phyloP scores from a whole-genome alignment of 1,140 invertebrate genomes.

The Linepithema humile region DNA sequence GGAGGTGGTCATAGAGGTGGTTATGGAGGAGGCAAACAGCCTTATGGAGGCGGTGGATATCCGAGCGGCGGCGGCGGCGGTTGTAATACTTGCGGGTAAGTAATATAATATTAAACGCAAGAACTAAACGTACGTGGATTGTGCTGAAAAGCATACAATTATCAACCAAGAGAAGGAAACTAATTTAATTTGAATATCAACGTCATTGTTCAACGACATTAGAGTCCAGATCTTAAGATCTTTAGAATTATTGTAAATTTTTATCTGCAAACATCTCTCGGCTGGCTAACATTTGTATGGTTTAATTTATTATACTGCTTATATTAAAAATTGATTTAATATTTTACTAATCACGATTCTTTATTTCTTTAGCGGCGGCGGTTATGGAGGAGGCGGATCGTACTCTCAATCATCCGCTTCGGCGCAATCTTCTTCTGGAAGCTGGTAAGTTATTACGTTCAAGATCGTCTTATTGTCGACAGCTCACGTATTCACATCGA shows the following conservation, averaged over 20 bases:
- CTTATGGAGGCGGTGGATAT: constrained; percentile 37
- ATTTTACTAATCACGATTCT: constrained; percentile 6
- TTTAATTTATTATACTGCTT: too few relatives aligned
- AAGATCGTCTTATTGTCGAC: not conserved
- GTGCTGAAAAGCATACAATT: not conserved
- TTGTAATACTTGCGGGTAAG: constrained; percentile 41
- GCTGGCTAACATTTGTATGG: not conserved
- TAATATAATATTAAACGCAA: not conserved
- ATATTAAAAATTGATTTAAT: not conserved
- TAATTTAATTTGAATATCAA: too few relatives aligned
- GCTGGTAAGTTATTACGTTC: constrained; percentile 51
- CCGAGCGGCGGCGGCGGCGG: constrained; percentile 24
- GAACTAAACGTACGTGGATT: too few relatives aligned
- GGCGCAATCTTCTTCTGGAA: constrained; percentile 65
- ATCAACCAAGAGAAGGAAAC: not conserved
- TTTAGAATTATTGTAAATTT: too few relatives aligned
- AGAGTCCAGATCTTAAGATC: too few relatives aligned
- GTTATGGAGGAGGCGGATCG: constrained; percentile 53
- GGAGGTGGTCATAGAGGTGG: constrained; percentile 19
- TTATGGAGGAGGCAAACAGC: constrained; percentile 2
- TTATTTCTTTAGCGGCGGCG: constrained; percentile 9
- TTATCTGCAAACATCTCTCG: not conserved
- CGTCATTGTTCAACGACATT: too few relatives aligned
- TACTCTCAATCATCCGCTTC: constrained; percentile 62
- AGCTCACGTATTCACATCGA: not conserved